Evolutionary conservation across 2,888 invertebrate species (phyloP).

Genomic region (Amphipyra berbera): DNA sequence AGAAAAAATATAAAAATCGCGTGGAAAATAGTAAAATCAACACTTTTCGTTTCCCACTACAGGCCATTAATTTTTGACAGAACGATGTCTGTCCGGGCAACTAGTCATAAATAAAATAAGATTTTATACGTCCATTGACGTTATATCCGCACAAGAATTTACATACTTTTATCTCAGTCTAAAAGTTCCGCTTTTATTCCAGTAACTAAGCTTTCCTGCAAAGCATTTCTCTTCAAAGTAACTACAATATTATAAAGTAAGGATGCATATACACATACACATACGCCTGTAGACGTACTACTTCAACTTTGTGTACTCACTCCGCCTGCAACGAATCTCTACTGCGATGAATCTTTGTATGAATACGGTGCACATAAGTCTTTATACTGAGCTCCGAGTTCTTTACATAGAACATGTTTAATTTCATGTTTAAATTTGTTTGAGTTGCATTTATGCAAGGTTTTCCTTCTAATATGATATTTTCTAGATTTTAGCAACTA

Average conservation of each 20-base stretch:
- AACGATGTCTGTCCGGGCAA: too few species aligned
- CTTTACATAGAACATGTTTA: conserved; percentile 26
- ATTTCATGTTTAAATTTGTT: conserved; percentile 38
- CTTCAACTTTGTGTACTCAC: conserved; percentile 28
- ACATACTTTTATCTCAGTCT: conserved; percentile 22
- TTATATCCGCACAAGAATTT: conserved; percentile 9
- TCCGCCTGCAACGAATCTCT: conserved; percentile 15
- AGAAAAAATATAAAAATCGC: too few species aligned
- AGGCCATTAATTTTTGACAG: too few species aligned
- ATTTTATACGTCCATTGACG: too few species aligned
- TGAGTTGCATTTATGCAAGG: conserved; percentile 16
- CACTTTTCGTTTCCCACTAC: too few species aligned
- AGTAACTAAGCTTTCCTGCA: conserved; percentile 2
- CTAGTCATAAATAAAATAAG: too few species aligned
- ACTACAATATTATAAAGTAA: conserved; percentile 31
- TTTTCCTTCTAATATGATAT: conserved; percentile 12
- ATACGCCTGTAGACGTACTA: neutral
- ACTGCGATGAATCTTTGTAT: conserved; percentile 35
- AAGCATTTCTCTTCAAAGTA: conserved; percentile 23
- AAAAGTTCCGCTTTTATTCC: neutral
- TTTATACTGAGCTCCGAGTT: conserved; percentile 15
- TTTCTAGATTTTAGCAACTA: neutral
- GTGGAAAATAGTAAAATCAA: too few species aligned
- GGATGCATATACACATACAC: neutral
- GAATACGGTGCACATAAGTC: conserved; percentile 29